These are phyloP conservation scores for Setophaga coronata DNA, from an alignment of 2,113 vertebrate genomes.

Conservation along the genomic window DNA sequence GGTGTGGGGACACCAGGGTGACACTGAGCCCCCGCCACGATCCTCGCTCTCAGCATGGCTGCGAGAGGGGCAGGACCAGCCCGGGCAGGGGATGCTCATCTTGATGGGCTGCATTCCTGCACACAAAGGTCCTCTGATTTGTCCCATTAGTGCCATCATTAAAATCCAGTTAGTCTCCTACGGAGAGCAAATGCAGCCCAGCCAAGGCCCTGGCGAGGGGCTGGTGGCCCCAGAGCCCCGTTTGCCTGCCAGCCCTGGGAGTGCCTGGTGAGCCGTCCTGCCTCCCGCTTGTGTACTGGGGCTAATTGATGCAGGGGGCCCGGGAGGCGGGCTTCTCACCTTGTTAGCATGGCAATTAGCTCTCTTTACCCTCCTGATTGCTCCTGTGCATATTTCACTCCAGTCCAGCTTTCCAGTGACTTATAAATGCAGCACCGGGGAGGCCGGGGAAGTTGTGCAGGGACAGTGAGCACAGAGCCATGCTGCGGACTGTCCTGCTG, in stretches of 20 bases:
- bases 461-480: neutral
- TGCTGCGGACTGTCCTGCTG: constrained; percentile 12
- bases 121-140: constrained; percentile 71
- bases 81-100: neutral
- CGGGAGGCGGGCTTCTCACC: constrained; percentile 77
- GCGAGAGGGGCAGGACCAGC: too few species aligned
- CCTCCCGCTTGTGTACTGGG: constrained; percentile 61
- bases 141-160: constrained; percentile 79
- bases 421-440: constrained; percentile 72
- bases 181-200: constrained; percentile 50
- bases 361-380: constrained; percentile 83
- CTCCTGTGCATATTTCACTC: constrained; percentile 84
- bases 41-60: neutral
- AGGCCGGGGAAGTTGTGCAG: neutral
- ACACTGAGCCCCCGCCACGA: neutral
- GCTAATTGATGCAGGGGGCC: constrained; percentile 45
- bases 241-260: neutral
- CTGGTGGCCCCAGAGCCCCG: neutral
- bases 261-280: neutral
- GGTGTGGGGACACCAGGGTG: fast-evolving
- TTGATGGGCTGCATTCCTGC: constrained; percentile 41
- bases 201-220: neutral
- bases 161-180: constrained; percentile 70
- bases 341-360: constrained; percentile 85
- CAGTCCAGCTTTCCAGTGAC: constrained; percentile 72